These are phyloP conservation scores for Diarsia rubi DNA, from an alignment of 2,888 invertebrate species.

Conservation along the genomic window DNA sequence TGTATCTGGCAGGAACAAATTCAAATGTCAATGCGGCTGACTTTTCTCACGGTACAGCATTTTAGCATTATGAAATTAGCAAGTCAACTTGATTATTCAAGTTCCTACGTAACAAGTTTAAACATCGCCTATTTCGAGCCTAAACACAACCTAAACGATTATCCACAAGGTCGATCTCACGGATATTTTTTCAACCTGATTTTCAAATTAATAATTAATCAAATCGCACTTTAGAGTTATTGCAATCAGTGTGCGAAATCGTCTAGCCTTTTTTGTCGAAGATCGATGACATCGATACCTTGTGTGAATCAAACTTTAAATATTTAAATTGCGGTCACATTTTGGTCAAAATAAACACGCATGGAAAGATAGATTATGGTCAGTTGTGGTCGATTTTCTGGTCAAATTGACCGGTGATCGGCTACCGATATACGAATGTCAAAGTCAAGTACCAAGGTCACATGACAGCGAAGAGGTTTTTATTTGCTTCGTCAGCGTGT, in stretches of 20 bases:
- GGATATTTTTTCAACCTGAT: conserved; percentile 39
- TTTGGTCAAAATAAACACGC: conserved; percentile 58
- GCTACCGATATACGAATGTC: conserved; percentile 65
- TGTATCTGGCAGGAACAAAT: not conserved
- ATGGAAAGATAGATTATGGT: conserved; percentile 61
- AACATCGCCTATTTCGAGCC: not conserved
- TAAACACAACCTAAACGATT: not conserved
- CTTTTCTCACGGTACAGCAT: conserved; percentile 37
- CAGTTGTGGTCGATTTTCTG: conserved; percentile 72
- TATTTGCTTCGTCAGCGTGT: conserved; percentile 31
- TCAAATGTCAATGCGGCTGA: conserved; percentile 20
- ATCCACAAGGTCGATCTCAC: conserved; percentile 42
- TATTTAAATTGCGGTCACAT: conserved; percentile 60
- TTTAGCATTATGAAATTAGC: conserved; percentile 4
- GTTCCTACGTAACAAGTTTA: not conserved
- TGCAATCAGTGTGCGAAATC: conserved; percentile 47
- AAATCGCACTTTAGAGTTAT: conserved; percentile 13
- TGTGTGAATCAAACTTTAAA: conserved; percentile 59
- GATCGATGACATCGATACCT: conserved; percentile 54
- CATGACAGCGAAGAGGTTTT: conserved; percentile 41
- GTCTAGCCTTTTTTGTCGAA: conserved; percentile 41
- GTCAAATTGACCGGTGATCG: conserved; percentile 64
- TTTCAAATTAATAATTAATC: conserved; percentile 18
- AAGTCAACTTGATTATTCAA: conserved; percentile 1
- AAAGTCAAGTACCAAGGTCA: conserved; percentile 69